Conservation (phyloP, 2,888 invertebrate genomes). For the Molorchus minor region DNA sequence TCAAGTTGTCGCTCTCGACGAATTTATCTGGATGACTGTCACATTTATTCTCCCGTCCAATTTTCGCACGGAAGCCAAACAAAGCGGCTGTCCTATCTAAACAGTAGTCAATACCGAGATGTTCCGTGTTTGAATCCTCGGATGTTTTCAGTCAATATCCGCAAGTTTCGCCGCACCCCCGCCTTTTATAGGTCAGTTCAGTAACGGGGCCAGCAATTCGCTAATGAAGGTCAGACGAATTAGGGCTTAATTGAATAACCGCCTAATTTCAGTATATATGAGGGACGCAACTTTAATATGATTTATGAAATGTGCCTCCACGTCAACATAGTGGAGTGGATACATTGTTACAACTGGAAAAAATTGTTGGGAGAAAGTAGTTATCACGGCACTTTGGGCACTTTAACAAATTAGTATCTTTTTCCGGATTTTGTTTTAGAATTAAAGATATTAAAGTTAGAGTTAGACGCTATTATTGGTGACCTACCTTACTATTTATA, state of each 20-base stretch:
- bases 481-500: too few relatives aligned
- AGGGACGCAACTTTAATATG: too few relatives aligned
- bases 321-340: too few relatives aligned
- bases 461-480: too few relatives aligned
- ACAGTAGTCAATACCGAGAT: constrained; percentile 11
- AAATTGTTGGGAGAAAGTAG: too few relatives aligned
- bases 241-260: constrained; percentile 14
- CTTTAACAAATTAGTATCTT: too few relatives aligned
- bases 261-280: too few relatives aligned
- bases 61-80: constrained; percentile 12
- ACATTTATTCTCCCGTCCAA: constrained; percentile 10
- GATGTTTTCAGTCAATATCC: constrained; percentile 26
- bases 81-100: constrained; percentile 8
- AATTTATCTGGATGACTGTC: constrained; percentile 8
- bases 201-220: constrained; percentile 42
- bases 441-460: too few relatives aligned
- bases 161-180: constrained; percentile 24
- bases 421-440: too few relatives aligned
- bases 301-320: too few relatives aligned
- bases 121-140: constrained; percentile 14
- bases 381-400: too few relatives aligned
- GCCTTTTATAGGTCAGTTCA: constrained; percentile 37
- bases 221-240: constrained; percentile 42
- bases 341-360: too few relatives aligned
- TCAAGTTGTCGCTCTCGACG: neutral